Percentiles rank a stretch among this genome's conserved stretches.
These are phyloP conservation scores for Cyanoderma ruficeps DNA, from an alignment of 2,113 vertebrate species.

Conservation along the genomic window DNA sequence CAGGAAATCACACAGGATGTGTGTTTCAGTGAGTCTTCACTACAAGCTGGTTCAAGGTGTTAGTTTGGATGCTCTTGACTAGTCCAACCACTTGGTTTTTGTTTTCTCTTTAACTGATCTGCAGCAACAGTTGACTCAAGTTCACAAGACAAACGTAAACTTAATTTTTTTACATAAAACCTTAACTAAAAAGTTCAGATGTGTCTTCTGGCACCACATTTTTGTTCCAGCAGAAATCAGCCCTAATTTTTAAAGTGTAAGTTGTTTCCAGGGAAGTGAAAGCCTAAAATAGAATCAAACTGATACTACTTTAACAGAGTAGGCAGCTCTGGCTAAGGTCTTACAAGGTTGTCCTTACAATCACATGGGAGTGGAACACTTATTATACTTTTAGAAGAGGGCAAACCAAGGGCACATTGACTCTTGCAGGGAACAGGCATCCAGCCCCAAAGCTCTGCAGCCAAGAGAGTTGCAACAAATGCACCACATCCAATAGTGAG, in stretches of 20 bases:
- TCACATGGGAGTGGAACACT: not conserved
- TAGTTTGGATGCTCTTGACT: not conserved
- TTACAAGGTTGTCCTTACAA: not conserved
- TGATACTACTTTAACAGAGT: not conserved
- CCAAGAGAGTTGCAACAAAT: not conserved
- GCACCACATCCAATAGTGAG: not conserved
- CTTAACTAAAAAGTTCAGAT: not conserved
- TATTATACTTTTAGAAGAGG: not conserved
- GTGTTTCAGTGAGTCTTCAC: not conserved
- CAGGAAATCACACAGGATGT: not conserved
- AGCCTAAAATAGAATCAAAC: constrained; percentile 19
- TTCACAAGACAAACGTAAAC: not conserved
- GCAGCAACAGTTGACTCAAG: not conserved
- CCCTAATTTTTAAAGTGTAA: not conserved
- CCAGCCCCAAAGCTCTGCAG: not conserved
- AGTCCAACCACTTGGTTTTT: not conserved
- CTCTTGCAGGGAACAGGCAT: not conserved
- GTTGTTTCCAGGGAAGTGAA: not conserved
- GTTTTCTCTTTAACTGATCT: not conserved
- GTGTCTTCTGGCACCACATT: not conserved
- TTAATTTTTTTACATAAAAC: not conserved
- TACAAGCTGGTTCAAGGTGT: not conserved
- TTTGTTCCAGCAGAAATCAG: not conserved
- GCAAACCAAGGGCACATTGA: not conserved
- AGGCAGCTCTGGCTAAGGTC: not conserved